Evolutionary conservation across 2,797 vertebrate species (phyloP).

Genomic region (Hydrolagus colliei): DNA sequence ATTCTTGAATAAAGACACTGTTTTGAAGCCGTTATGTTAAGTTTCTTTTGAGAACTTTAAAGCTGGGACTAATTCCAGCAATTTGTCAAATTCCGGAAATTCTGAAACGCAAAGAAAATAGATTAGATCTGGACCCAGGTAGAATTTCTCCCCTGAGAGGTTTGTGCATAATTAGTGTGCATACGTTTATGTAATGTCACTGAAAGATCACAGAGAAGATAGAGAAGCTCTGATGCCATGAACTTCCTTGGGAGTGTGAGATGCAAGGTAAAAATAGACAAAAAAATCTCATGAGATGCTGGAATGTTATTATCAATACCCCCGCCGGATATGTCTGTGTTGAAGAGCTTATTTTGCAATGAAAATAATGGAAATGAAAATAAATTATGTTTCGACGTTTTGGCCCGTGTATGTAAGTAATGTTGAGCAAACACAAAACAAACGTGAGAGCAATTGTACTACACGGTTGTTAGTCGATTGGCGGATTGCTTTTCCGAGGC

Average conservation of each 20-base stretch:
- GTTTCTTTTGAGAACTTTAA: no score
- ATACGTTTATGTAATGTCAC: constrained; percentile 17
- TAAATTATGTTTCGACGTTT: neutral
- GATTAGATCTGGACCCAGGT: no score
- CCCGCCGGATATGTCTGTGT: neutral
- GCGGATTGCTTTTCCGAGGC: no score
- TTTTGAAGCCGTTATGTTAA: no score
- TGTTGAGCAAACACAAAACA: neutral
- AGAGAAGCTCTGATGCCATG: neutral
- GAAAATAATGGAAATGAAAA: neutral
- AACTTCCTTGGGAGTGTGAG: neutral
- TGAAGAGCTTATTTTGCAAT: neutral
- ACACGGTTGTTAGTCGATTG: no score
- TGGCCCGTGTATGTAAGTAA: neutral
- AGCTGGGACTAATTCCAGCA: no score
- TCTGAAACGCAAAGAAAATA: no score
- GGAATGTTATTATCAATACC: neutral
- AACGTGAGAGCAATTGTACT: no score
- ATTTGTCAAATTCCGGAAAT: no score
- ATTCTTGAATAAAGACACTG: no score
- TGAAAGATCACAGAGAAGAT: neutral
- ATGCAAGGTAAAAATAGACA: neutral
- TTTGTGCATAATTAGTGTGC: neutral
- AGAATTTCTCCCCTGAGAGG: no score
- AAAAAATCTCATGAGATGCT: neutral